Percentiles rank a stretch among this genome's conserved stretches.
Conservation (phyloP, 2,797 vertebrate genomes). For the Hippoglossus hippoglossus region DNA sequence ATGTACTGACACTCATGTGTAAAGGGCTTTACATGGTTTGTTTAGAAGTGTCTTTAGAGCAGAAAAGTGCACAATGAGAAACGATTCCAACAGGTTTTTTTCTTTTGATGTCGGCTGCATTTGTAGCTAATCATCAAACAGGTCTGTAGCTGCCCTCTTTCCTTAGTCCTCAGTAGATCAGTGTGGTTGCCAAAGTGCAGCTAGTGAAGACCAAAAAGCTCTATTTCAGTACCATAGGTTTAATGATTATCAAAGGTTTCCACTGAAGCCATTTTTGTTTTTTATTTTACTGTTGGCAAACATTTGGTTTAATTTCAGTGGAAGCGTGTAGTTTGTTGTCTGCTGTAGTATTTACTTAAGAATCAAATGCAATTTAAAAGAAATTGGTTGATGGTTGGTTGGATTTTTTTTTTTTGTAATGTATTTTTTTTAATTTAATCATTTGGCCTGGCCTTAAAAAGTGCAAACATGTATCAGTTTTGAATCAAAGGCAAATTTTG, state of each 20-base stretch:
- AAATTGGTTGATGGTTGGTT: slow-evolving; percentile 8
- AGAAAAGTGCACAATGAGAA: slow-evolving; percentile 19
- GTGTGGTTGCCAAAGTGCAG: slow-evolving; percentile 53
- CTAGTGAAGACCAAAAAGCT: slow-evolving; percentile 73
- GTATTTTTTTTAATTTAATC: slow-evolving; percentile 62
- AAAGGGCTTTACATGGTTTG: slow-evolving; percentile 32
- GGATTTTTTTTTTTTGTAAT: slow-evolving; percentile 18
- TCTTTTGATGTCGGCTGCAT: slow-evolving; percentile 17
- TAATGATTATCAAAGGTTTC: no score
- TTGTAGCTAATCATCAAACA: slow-evolving; percentile 30
- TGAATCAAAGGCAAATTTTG: slow-evolving; percentile 42
- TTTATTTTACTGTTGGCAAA: slow-evolving; percentile 2
- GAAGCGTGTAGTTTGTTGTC: slow-evolving; percentile 33
- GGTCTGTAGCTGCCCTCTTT: slow-evolving; percentile 38
- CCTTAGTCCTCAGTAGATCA: slow-evolving; percentile 20
- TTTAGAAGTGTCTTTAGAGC: slow-evolving; percentile 46
- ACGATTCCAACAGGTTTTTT: background rate
- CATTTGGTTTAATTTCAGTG: slow-evolving; percentile 27
- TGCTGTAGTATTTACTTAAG: slow-evolving; percentile 16
- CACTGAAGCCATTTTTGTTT: slow-evolving; percentile 18
- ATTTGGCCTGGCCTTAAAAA: slow-evolving; percentile 40
- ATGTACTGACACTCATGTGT: slow-evolving; percentile 30
- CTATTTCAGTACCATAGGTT: slow-evolving; percentile 35
- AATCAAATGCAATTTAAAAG: slow-evolving; percentile 19
- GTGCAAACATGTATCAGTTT: slow-evolving; percentile 23